Base-by-base conservation (phyloP, 1,140 invertebrate species). In the Capitella teleta region DNA sequence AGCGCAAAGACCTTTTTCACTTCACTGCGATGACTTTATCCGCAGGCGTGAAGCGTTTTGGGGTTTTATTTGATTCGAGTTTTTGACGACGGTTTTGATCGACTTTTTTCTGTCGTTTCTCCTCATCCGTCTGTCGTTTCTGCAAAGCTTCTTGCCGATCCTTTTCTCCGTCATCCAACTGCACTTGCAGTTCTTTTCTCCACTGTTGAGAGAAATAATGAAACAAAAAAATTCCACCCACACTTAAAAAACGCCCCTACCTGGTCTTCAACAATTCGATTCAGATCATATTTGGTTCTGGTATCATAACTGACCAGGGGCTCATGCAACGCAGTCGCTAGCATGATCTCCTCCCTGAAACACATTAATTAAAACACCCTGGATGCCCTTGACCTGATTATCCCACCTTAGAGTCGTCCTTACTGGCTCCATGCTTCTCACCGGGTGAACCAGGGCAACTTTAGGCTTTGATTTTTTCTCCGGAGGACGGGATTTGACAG, bases 201-300 rank as follows among this genome's bases (percentile, higher is more conserved):
- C n/a, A n/a, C n/a, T n/a, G n/a, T n/a, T n/a, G n/a, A n/a, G n/a
- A n/a, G n/a, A n/a, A n/a, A n/a, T n/a, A n/a, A n/a, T n/a, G n/a
- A n/a, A n/a, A n/a, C n/a, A n/a, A n/a, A n/a, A n/a, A n/a, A n/a
- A n/a, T n/a, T n/a, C n/a, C n/a, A n/a, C n/a, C n/a, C n/a, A n/a
- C n/a, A n/a, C n/a, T n/a, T n/a, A 32, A 14, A 45, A 14, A 16
- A 6, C 5, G 25, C 19, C 40, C 44, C 41, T 19, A 69, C 67
- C 66, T 70, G 68, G 53, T 68, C 66, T 50, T 70, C 68, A 8
- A 70, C 60, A 52, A 70, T 63, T 45, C 68, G 58, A 37, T 58
- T 53, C 49, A 70, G 47, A 51, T 70, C 66, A 61, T 64, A 68
- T 21, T 59, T 59, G 2, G 59, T 66, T 23, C 68, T 58, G 2